phyloP scores from a whole-genome alignment of 2,113 vertebrate species.

The Corynorhinus townsendii region DNA sequence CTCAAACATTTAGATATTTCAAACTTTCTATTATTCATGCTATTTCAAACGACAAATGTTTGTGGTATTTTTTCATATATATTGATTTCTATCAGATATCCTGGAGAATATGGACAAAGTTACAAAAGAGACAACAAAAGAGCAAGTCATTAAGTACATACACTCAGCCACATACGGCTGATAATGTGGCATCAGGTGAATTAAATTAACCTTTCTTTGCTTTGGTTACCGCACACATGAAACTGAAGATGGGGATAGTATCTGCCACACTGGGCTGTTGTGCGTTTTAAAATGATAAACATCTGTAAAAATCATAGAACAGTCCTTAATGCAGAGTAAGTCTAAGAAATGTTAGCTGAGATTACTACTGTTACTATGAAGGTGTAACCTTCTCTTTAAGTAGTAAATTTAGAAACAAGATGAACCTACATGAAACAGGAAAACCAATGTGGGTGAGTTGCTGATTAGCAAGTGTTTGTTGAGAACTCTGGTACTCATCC shows the following conservation, averaged over 20 bases:
- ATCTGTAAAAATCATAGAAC: background rate
- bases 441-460: background rate
- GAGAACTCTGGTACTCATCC: background rate
- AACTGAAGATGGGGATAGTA: background rate
- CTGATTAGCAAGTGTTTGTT: background rate
- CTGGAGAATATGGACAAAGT: background rate
- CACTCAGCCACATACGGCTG: background rate
- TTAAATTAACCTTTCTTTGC: background rate
- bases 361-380: background rate
- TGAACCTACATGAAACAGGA: background rate
- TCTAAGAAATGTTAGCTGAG: background rate
- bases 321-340: background rate
- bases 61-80: background rate
- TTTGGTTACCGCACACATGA: background rate
- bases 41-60: background rate
- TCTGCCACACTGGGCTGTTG: background rate
- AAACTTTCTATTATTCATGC: background rate
- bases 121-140: background rate
- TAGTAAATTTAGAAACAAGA: background rate
- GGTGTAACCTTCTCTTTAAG: background rate
- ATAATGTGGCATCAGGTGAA: background rate
- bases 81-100: background rate
- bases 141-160: background rate
- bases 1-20: background rate
- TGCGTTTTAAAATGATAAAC: constrained; percentile 1